Evolutionary conservation across 2,888 invertebrate genomes (phyloP).

Genomic region (Lasioglossum lativentre): DNA sequence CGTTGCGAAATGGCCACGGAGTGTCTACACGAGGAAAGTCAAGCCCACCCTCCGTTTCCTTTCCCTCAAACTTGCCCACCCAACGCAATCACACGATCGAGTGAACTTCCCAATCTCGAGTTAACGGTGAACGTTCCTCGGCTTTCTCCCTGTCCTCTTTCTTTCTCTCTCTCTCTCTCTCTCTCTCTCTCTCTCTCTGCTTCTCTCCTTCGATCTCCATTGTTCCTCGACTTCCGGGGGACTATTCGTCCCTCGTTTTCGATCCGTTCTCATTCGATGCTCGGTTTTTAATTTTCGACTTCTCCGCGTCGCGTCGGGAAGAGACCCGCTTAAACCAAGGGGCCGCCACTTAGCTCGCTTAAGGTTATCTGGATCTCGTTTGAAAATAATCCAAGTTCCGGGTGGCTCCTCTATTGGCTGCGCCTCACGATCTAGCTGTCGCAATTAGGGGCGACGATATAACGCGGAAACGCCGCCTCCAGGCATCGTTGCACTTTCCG

Average conservation of each 20-base stretch:
- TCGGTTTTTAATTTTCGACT: constrained; percentile 18
- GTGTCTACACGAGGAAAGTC: constrained; percentile 37
- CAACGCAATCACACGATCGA: constrained; percentile 81
- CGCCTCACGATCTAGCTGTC: constrained; percentile 46
- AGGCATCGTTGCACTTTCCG: constrained; percentile 55
- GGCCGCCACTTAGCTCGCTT: constrained; percentile 37
- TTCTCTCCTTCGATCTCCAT: constrained; percentile 3
- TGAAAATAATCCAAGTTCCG: constrained; percentile 75
- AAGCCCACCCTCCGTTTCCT: constrained; percentile 61
- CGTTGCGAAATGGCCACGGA: constrained; percentile 28
- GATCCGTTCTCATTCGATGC: neutral
- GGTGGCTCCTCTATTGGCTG: constrained; percentile 63
- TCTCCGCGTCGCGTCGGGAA: constrained; percentile 23
- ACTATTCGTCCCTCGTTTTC: constrained; percentile 18
- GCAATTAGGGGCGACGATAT: constrained; percentile 73
- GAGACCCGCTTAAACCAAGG: neutral
- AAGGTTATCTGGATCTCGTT: constrained; percentile 75
- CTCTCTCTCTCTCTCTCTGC: neutral
- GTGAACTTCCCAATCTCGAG: constrained; percentile 80
- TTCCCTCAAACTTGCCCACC: constrained; percentile 59
- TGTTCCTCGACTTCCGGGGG: constrained; percentile 24
- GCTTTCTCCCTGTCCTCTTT: constrained; percentile 62
- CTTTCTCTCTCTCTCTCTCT: constrained; percentile 9
- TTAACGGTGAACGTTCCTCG: constrained; percentile 75
- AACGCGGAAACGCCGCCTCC: constrained; percentile 45